A percentile compares a stretch with the other conserved stretches of the same genome.
Evolutionary conservation across 2,113 vertebrate genomes (phyloP).

Genomic region (Fregetta grallaria): DNA sequence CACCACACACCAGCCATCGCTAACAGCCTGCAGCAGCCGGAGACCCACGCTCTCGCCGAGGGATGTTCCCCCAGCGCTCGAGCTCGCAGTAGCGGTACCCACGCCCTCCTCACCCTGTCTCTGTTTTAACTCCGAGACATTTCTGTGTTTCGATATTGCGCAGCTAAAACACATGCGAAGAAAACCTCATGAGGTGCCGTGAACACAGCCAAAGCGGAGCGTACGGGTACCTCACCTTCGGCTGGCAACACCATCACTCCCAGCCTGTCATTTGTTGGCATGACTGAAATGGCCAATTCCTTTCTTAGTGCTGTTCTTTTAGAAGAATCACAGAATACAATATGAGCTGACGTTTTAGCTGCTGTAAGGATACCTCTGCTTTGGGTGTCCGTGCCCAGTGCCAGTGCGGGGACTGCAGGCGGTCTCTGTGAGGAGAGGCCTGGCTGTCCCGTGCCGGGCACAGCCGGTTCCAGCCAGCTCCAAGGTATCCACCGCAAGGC

Average conservation of each 20-base stretch:
- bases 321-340: background rate
- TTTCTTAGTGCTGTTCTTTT: background rate
- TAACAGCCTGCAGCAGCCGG: background rate
- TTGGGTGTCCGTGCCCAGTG: no score
- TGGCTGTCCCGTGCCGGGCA: accelerated
- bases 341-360: background rate
- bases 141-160: background rate
- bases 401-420: accelerated
- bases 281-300: background rate
- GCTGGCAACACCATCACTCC: accelerated
- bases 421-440: accelerated
- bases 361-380: background rate
- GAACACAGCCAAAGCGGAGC: accelerated
- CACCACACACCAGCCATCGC: accelerated
- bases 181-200: background rate
- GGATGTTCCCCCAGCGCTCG: accelerated
- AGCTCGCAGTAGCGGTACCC: accelerated
- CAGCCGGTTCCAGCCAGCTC: background rate
- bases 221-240: accelerated
- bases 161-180: accelerated
- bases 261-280: no score
- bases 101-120: background rate
- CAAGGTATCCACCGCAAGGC: accelerated
- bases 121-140: background rate
- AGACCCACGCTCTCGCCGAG: background rate